Evolutionary conservation across 2,113 vertebrate genomes (phyloP).

Genomic region (Hirundichthys speculiger): DNA sequence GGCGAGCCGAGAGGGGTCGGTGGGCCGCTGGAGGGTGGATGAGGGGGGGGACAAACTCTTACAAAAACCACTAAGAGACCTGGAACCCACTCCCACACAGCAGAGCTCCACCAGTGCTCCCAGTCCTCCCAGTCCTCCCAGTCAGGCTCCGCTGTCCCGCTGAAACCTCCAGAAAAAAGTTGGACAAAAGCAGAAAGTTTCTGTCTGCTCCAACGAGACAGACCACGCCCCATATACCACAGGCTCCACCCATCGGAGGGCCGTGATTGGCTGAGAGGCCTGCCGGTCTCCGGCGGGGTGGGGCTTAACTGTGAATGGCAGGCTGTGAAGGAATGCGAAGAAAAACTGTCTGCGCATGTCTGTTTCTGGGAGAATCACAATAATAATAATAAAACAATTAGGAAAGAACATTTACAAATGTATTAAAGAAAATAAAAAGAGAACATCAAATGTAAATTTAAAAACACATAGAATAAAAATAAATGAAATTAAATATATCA

Average conservation of each 20-base stretch:
- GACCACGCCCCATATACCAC: not conserved
- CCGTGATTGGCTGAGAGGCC: not conserved
- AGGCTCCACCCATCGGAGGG: rapidly evolving
- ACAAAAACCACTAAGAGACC: no score
- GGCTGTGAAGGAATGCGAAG: constrained; percentile 28
- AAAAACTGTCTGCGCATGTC: constrained; percentile 8
- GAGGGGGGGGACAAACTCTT: no score
- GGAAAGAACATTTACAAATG: no score
- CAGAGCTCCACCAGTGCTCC: not conserved
- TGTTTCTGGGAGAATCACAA: not conserved
- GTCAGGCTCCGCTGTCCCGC: not conserved
- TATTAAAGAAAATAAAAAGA: no score
- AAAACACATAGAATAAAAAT: no score
- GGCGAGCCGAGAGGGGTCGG: constrained; percentile 16
- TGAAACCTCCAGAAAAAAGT: constrained; percentile 27
- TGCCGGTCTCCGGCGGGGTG: not conserved
- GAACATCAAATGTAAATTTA: no score
- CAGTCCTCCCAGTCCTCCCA: not conserved
- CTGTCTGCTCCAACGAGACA: not conserved
- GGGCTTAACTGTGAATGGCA: rapidly evolving
- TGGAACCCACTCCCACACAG: no score
- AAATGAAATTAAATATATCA: no score
- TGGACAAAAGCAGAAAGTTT: constrained; percentile 51
- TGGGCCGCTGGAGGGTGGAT: not conserved
- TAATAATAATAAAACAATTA: no score